phyloP scores from a whole-genome alignment of 2,888 invertebrate species.

The Gerosis bhagava region DNA sequence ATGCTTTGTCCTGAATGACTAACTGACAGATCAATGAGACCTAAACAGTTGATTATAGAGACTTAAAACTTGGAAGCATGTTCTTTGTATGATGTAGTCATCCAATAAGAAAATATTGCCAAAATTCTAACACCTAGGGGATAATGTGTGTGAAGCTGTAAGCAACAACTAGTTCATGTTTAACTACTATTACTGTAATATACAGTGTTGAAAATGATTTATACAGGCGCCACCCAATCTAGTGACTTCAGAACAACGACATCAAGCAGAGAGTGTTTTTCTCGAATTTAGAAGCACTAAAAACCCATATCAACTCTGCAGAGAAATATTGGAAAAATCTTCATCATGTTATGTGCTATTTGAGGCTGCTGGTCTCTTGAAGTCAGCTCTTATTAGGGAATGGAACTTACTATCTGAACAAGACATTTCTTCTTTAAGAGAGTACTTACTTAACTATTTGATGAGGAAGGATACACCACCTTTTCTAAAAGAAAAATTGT shows the following conservation, averaged over 20 bases:
- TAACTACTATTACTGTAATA: no score
- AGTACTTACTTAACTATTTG: constrained; percentile 91
- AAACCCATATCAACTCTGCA: constrained; percentile 91
- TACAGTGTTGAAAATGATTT: no score
- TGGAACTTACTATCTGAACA: constrained; percentile 88
- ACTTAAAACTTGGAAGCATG: no score
- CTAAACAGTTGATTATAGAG: no score
- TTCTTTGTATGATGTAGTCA: no score
- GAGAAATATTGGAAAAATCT: constrained; percentile 89
- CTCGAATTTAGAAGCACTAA: constrained; percentile 91
- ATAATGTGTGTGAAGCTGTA: no score
- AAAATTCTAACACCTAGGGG: no score
- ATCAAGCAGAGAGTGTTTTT: constrained; percentile 91
- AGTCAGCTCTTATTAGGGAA: constrained; percentile 91
- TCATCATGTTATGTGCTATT: constrained; percentile 91
- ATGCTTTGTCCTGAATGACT: no score
- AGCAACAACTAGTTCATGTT: no score
- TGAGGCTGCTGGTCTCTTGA: constrained; percentile 92
- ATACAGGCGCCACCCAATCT: constrained; percentile 90
- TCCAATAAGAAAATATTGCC: no score
- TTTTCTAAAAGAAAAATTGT: constrained; percentile 89
- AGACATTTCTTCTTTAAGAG: constrained; percentile 87
- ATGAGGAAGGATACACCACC: constrained; percentile 86
- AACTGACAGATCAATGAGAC: no score
- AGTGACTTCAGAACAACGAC: constrained; percentile 89